Conservation (phyloP, 2,113 vertebrate genomes). For the Clarias magur region DNA sequence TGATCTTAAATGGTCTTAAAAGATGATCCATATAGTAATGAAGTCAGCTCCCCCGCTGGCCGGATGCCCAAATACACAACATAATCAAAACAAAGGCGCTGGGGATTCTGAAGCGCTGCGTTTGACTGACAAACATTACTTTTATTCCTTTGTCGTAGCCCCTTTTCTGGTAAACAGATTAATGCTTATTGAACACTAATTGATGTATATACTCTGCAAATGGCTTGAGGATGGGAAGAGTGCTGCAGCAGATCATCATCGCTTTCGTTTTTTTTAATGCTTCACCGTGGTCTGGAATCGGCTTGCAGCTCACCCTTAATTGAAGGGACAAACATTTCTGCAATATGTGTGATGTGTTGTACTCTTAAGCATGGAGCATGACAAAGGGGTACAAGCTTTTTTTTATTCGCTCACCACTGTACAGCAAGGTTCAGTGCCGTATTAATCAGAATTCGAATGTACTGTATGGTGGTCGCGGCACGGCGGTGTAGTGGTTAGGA, state of each 20-base stretch:
- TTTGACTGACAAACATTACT: conserved; percentile 60
- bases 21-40: conserved; percentile 82
- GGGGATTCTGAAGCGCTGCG: conserved; percentile 49
- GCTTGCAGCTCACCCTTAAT: neutral
- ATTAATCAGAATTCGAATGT: neutral
- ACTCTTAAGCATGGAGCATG: neutral
- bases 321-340: neutral
- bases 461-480: too few relatives aligned
- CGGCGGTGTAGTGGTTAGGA: too few relatives aligned
- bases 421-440: neutral
- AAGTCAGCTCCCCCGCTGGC: conserved; percentile 67
- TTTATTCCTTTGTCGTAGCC: conserved; percentile 42
- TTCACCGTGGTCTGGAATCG: neutral
- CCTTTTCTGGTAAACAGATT: conserved; percentile 31
- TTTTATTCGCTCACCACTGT: neutral
- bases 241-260: conserved; percentile 16
- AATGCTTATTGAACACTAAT: conserved; percentile 48
- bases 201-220: conserved; percentile 41
- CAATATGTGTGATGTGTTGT: neutral
- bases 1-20: conserved; percentile 79
- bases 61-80: conserved; percentile 61
- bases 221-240: conserved; percentile 22
- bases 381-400: neutral
- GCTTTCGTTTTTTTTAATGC: neutral
- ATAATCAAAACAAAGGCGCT: conserved; percentile 65